Evolutionary conservation across 2,113 vertebrate genomes (phyloP), one percentile per base, ranked within the genome.

Genomic region (Mus pahari): DNA sequence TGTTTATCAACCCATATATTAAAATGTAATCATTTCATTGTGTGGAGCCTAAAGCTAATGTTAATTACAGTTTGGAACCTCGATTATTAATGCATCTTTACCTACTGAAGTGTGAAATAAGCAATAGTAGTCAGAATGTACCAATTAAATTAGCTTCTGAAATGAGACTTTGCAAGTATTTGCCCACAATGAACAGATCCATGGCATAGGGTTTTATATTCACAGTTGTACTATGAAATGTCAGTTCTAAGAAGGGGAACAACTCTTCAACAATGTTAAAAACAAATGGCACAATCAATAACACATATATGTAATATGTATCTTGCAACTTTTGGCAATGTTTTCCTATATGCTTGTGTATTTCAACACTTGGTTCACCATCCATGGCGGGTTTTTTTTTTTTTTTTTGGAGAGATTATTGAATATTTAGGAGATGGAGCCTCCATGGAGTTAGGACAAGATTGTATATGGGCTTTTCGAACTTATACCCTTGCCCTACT

Each of bases 71-170:
- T 98, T 98, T 97, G 97, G 98, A 98, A 98, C 96, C 98, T 98
- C 0, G 97, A 98, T 99, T 99, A 99, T 98, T 98, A 98, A 98
- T 98, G 98, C 97, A 98, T 98, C 98, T 98, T 98, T 98, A 98
- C 97, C 97, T 98, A 98, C 90, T 97, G 98, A 98, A 98, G 98
- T 98, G 98, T 98, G 98, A 99, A 99, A 99, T 99, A 99, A 99
- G 98, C 98, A 98, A 97, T 97, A 98, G 98, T 98, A 98, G 98
- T 98, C 98, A 97, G 95, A 97, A 98, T 98, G 96, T 96, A 98
- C 98, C 98, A 98, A 98, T 98, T 98, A 98, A 98, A 98, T 98
- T 98, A 98, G 97, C 95, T 97, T 97, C 94, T 97, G 97, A 98
- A 98, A 98, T 97, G 97, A 95, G 98, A 98, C 98, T 98, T 98